phyloP scores from a whole-genome alignment of 23 tunicate species.

The Phallusia fumigata region DNA sequence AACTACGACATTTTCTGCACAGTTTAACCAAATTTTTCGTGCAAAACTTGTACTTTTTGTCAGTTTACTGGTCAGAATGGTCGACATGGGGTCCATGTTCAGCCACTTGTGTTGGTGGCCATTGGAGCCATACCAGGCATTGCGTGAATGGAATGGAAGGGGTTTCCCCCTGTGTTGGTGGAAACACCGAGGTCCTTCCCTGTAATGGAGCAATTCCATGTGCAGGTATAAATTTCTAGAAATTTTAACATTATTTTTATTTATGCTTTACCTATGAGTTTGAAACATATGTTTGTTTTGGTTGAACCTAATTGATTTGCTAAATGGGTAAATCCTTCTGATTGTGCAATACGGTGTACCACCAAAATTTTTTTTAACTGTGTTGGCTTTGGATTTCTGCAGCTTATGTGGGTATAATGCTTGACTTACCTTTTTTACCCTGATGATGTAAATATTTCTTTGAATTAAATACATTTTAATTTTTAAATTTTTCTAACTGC shows the following conservation, averaged over 20 bases:
- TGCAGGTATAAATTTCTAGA: slow-evolving; percentile 14
- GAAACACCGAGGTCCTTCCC: slow-evolving; percentile 22
- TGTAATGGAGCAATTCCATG: slow-evolving; percentile 53
- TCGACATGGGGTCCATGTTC: slow-evolving; percentile 64
- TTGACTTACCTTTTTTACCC: no score
- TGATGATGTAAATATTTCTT: no score
- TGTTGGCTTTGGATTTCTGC: no score
- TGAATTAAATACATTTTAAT: no score
- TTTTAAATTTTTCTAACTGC: no score
- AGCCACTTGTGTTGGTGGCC: slow-evolving; percentile 55
- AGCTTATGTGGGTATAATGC: no score
- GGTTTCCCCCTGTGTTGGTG: slow-evolving; percentile 57
- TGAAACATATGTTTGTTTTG: no score
- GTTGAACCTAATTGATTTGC: no score
- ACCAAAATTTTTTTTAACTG: no score
- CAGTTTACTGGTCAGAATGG: slow-evolving; percentile 89
- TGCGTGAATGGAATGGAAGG: slow-evolving; percentile 59
- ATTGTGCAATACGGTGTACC: no score
- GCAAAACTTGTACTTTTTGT: background rate
- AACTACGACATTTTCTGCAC: no score
- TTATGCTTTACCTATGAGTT: background rate
- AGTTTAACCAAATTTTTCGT: background rate
- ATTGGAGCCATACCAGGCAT: slow-evolving; percentile 11
- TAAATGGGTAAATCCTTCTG: no score
- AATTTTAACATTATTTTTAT: background rate